A percentile compares a stretch with the other conserved stretches of the same genome.
Evolutionary conservation across 2,888 invertebrate genomes (phyloP).

Genomic region (Lottia scabra): DNA sequence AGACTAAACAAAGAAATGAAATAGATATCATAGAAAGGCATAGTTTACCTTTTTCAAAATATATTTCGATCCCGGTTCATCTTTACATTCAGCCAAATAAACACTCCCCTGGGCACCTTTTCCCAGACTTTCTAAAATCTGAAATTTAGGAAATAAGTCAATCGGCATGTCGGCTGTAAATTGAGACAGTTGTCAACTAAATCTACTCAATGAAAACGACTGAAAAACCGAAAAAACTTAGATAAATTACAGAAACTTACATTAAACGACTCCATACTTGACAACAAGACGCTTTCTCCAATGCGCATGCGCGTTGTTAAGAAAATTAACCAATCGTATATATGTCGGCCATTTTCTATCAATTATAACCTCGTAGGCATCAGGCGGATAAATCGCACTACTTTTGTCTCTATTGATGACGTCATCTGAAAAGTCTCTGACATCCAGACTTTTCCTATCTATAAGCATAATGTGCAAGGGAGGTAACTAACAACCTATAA

Average conservation of each 20-base stretch:
- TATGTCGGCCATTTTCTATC: no score
- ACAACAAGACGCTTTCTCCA: constrained; percentile 52
- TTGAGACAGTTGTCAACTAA: not conserved
- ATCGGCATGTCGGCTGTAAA: not conserved
- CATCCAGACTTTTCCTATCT: no score
- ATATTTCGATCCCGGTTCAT: constrained; percentile 46
- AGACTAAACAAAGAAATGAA: no score
- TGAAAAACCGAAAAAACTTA: not conserved
- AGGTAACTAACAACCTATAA: no score
- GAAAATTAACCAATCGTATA: not conserved
- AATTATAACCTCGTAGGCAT: no score
- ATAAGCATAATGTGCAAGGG: no score
- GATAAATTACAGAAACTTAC: constrained; percentile 28
- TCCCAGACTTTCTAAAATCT: constrained; percentile 60
- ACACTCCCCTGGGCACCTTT: constrained; percentile 61
- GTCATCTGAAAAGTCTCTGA: no score
- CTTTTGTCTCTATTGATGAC: no score
- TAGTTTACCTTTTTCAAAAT: constrained; percentile 65
- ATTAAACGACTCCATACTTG: constrained; percentile 59
- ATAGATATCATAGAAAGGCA: no score
- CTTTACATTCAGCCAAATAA: constrained; percentile 48
- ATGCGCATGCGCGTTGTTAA: constrained; percentile 46
- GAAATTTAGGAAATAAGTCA: constrained; percentile 21
- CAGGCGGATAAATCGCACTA: no score
- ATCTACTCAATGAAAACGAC: not conserved